Conservation (phyloP, 2,888 invertebrate genomes). For the Megamerina dolium region DNA sequence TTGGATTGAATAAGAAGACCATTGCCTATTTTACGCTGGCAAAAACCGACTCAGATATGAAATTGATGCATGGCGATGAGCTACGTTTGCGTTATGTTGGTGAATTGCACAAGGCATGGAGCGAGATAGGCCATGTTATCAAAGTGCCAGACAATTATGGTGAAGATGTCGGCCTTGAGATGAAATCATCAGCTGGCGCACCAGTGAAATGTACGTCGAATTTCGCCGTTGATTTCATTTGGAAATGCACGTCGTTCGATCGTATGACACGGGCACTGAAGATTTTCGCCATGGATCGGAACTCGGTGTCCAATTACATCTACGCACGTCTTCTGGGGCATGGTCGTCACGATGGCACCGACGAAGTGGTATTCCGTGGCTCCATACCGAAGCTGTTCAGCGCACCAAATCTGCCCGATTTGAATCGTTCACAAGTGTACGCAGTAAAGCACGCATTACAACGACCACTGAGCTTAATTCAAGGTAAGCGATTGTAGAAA, state of each 20-base stretch:
- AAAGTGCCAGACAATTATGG: slow-evolving; percentile 93
- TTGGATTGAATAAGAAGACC: slow-evolving; percentile 95
- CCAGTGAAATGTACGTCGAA: slow-evolving; percentile 91
- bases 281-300: slow-evolving; percentile 93
- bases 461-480: slow-evolving; percentile 91
- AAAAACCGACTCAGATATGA: slow-evolving; percentile 97
- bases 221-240: slow-evolving; percentile 97
- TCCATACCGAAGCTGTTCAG: slow-evolving; percentile 94
- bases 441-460: slow-evolving; percentile 98
- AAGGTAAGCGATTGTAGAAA: slow-evolving; percentile 58
- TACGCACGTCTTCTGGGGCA: slow-evolving; percentile 94
- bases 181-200: slow-evolving; percentile 86
- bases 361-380: slow-evolving; percentile 80
- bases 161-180: slow-evolving; percentile 95
- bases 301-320: slow-evolving; percentile 95
- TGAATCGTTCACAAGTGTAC: slow-evolving; percentile 95
- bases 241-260: slow-evolving; percentile 98
- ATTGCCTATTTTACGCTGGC: slow-evolving; percentile 96
- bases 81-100: slow-evolving; percentile 86
- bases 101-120: slow-evolving; percentile 91
- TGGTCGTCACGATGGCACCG: slow-evolving; percentile 90
- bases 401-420: slow-evolving; percentile 93
- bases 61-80: slow-evolving; percentile 98
- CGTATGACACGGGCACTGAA: slow-evolving; percentile 92
- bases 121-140: slow-evolving; percentile 96